Evolutionary conservation across 2,888 invertebrate genomes (phyloP), one percentile per base, ranked within the genome.

Genomic region (Drosophila meridionalis): DNA sequence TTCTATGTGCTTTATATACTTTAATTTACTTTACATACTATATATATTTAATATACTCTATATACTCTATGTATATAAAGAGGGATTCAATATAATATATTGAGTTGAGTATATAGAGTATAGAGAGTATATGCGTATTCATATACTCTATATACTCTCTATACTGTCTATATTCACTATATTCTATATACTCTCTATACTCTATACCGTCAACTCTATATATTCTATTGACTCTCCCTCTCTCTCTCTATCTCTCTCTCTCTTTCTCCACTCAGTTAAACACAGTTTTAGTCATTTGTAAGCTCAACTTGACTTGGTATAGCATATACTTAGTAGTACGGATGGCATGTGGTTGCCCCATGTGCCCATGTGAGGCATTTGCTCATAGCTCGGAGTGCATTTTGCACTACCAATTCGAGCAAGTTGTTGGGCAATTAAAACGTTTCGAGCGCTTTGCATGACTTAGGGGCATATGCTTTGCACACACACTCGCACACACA

Each of bases 381-480:
- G 59, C 56, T 50, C 45, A 59, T 47, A 56, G 52, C 59, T 65
- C 69, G 55, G 61, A 78, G 77, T 80, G 72, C 72, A 78, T 76
- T 76, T 80, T 72, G 65, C 56, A 59, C 77, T 66, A 53, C 59
- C 72, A 61, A 65, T 65, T 71, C 59, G 56, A 55, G 68, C 66
- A 78, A 71, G 78, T 78, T 75, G 69, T 67, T 62, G 63, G 72
- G 60, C 83, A 83, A 83, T 83, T 83, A 89, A 81, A 81, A 78
- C 69, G 78, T 80, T 86, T 76, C 71, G 58, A 59, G 69, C 73
- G 84, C 74, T 85, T 86, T 88, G 90, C 86, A 87, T 87, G 86
- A 90, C 86, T 90, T 83, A 72, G 72, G 57, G 69, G 75, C 86
- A 90, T 88, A 83, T 80, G 83, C 60, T 56, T 36, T 40, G 48